A percentile compares a stretch with the other conserved stretches of the same genome.
These are phyloP conservation scores for Dufourea novaeangliae DNA, from an alignment of 1,140 invertebrate species.

Conservation along the genomic window DNA sequence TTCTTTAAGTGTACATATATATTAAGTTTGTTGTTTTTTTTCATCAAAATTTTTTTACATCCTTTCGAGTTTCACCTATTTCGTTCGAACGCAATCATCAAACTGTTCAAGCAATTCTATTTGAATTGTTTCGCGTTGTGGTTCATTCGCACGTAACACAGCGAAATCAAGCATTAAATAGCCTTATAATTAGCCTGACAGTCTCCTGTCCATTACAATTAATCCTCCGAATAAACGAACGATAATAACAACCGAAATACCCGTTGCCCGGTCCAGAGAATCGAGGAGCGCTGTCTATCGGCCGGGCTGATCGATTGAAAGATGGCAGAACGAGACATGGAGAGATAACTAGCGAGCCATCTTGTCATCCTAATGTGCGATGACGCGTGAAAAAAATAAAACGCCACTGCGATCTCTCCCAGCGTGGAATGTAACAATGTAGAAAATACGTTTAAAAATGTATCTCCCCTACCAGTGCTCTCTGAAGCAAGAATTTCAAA, in stretches of 20 bases:
- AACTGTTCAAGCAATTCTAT: conserved; percentile 1
- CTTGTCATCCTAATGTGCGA: not conserved
- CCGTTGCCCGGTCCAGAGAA: no score
- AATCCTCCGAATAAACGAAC: no score
- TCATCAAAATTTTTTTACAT: no score
- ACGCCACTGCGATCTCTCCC: no score
- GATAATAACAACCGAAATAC: no score
- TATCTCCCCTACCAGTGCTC: no score
- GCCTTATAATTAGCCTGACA: not conserved
- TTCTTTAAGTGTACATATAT: no score
- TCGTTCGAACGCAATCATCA: not conserved
- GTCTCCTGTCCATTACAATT: not conserved
- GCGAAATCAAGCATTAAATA: conserved; percentile 3
- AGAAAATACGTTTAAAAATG: no score
- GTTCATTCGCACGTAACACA: not conserved
- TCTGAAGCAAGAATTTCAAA: no score
- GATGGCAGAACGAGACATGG: not conserved
- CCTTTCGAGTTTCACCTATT: not conserved
- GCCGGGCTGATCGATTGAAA: not conserved
- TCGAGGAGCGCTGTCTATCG: not conserved
- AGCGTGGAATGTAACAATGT: no score
- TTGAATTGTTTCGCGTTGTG: not conserved
- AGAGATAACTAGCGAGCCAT: not conserved
- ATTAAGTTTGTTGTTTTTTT: no score
- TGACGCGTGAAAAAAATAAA: no score